Conservation (phyloP, 2,113 vertebrate genomes). For the Rutilus rutilus region DNA sequence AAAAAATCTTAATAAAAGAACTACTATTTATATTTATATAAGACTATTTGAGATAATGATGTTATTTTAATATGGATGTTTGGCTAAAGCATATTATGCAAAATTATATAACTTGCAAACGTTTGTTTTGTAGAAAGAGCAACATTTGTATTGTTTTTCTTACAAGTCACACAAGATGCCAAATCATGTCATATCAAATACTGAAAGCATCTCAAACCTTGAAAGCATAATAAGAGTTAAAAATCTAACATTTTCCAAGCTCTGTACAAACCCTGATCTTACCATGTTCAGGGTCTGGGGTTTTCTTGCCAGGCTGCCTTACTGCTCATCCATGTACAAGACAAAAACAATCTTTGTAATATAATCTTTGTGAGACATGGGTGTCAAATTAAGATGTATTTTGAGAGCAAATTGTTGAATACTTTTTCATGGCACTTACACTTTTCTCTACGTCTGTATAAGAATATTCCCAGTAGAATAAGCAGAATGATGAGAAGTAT, state of each 20-base stretch:
- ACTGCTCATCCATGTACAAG: background rate
- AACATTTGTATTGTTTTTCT: no score
- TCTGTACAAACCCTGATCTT: background rate
- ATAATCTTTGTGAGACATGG: background rate
- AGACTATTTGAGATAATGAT: no score
- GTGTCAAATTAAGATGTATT: background rate
- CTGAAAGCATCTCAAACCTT: no score
- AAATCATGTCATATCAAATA: no score
- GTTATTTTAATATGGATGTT: no score
- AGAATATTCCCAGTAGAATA: background rate
- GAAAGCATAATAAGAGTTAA: no score
- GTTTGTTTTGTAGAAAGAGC: no score
- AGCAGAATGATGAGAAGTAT: background rate
- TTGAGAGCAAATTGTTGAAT: background rate
- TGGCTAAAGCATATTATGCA: no score
- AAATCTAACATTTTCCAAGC: background rate
- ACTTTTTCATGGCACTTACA: background rate
- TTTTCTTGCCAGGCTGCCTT: no score
- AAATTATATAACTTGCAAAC: no score
- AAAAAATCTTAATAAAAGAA: background rate
- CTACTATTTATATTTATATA: background rate
- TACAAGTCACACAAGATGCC: no score
- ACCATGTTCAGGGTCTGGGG: background rate
- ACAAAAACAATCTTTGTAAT: background rate
- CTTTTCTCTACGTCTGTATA: background rate